Evolutionary conservation across 2,797 vertebrate species (phyloP).

Genomic region (Ctenopoma kingsleyae): DNA sequence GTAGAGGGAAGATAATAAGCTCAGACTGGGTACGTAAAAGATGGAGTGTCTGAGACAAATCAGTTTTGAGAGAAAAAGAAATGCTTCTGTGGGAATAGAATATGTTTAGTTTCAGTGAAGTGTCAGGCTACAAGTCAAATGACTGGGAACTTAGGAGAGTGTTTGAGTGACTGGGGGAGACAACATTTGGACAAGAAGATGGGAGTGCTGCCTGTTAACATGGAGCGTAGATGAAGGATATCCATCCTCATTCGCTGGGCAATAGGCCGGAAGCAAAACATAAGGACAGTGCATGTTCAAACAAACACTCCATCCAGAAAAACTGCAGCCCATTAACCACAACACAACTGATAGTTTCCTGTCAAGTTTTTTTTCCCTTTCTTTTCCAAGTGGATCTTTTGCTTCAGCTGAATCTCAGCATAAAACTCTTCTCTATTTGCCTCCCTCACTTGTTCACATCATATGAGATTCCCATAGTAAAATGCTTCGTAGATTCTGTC

Average conservation of each 20-base stretch:
- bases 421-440: conserved; percentile 13
- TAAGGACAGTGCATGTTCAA: conserved; percentile 45
- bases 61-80: not conserved
- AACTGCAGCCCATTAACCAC: conserved; percentile 37
- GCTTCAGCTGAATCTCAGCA: conserved; percentile 18
- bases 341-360: conserved; percentile 36
- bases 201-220: conserved; percentile 38
- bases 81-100: conserved; percentile 4
- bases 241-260: conserved; percentile 55
- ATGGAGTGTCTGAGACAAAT: conserved; percentile 14
- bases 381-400: conserved; percentile 29
- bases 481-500: conserved; percentile 20
- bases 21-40: conserved; percentile 7
- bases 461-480: conserved; percentile 12
- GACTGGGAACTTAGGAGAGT: conserved; percentile 6
- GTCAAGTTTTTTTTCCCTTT: not conserved
- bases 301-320: conserved; percentile 43
- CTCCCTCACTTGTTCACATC: conserved; percentile 8
- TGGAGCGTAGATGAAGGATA: conserved; percentile 21
- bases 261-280: conserved; percentile 45
- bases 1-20: conserved; percentile 38
- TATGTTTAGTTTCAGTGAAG: conserved; percentile 34
- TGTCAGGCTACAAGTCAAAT: conserved; percentile 20
- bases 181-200: conserved; percentile 47
- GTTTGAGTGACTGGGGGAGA: conserved; percentile 45